These are phyloP conservation scores for Siphonodentalium dalli DNA, from an alignment of 2,888 invertebrate genomes.

Conservation along the genomic window DNA sequence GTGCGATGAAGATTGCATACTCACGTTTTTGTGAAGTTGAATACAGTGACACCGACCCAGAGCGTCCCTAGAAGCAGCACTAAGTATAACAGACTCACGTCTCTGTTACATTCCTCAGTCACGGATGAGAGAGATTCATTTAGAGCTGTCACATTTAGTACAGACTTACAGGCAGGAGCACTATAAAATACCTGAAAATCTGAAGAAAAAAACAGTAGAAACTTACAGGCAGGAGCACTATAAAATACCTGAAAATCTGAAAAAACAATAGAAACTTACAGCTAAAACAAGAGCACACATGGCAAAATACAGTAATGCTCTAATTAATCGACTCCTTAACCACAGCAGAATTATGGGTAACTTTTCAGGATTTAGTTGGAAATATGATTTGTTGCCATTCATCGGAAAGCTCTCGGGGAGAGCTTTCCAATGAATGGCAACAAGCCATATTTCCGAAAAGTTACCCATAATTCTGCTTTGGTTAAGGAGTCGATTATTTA, in stretches of 20 bases:
- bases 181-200: conserved; percentile 41
- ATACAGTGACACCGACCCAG: conserved; percentile 71
- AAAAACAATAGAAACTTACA: neutral
- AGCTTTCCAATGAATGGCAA: too few relatives aligned
- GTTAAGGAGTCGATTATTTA: too few relatives aligned
- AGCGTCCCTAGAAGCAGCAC: conserved; percentile 71
- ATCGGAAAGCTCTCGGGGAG: too few relatives aligned
- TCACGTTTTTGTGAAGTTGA: conserved; percentile 72
- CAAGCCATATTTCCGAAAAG: too few relatives aligned
- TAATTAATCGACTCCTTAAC: too few relatives aligned
- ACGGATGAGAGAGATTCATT: conserved; percentile 2
- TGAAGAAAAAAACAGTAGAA: conserved; percentile 13
- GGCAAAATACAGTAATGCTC: too few relatives aligned
- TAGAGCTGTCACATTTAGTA: conserved; percentile 18
- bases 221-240: conserved; percentile 4
- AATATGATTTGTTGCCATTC: too few relatives aligned
- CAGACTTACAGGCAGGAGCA: conserved; percentile 32
- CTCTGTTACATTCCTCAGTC: conserved; percentile 65
- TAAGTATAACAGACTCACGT: conserved; percentile 70
- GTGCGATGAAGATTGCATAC: too few relatives aligned
- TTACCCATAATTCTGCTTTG: too few relatives aligned
- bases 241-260: conserved; percentile 13
- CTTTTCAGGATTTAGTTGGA: too few relatives aligned
- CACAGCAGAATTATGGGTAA: too few relatives aligned
- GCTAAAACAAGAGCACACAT: neutral